Conservation (phyloP, 1,140 invertebrate genomes). For the Drosophila lowei region DNA sequence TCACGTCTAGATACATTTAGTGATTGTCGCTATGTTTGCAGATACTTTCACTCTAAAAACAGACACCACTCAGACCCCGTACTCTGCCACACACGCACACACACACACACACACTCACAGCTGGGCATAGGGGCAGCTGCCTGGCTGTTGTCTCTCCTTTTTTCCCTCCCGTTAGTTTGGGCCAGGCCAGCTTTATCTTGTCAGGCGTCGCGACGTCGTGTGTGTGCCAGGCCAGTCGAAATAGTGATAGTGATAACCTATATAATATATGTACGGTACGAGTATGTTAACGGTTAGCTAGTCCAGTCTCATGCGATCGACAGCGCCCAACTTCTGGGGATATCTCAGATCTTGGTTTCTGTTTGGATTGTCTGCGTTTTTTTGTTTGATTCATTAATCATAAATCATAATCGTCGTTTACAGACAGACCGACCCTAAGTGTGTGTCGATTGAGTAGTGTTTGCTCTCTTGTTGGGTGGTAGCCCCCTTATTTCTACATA, state of each 20-base stretch:
- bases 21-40: conserved; percentile 30
- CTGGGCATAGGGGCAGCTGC: conserved; percentile 14
- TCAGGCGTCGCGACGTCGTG: conserved; percentile 28
- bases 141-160: conserved; percentile 49
- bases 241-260: conserved; percentile 74
- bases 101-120: conserved; percentile 2
- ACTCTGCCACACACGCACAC: conserved; percentile 1
- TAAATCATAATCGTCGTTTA: conserved; percentile 55
- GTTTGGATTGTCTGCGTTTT: conserved; percentile 10
- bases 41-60: conserved; percentile 49
- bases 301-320: conserved; percentile 31
- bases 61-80: conserved; percentile 2
- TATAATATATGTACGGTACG: conserved; percentile 37
- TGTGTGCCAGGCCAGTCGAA: conserved; percentile 30
- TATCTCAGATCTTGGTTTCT: conserved; percentile 33
- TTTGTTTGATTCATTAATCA: conserved; percentile 64
- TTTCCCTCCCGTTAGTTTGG: conserved; percentile 24
- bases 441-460: conserved; percentile 12
- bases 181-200: conserved; percentile 65
- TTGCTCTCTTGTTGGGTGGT: conserved; percentile 29
- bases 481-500: neutral
- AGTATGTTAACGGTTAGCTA: conserved; percentile 57
- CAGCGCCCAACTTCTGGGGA: conserved; percentile 31
- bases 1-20: conserved; percentile 45
- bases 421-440: too few relatives aligned